Percentiles rank a stretch among this genome's conserved stretches.
Evolutionary conservation across 2,797 vertebrate species (phyloP).

Genomic region (Rhinogobio ventralis): DNA sequence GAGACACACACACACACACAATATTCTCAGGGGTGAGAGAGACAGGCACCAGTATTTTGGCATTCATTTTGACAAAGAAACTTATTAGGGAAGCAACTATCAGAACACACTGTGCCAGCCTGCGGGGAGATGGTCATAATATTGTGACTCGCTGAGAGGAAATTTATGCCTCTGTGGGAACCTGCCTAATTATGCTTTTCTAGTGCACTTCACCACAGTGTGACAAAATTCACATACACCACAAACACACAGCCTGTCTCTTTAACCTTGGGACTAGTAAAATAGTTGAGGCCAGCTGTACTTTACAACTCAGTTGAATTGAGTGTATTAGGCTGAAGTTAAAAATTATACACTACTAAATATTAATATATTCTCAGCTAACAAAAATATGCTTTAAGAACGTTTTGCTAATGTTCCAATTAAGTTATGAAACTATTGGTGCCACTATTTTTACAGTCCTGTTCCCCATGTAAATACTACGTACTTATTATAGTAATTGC

Average conservation of each 20-base stretch:
- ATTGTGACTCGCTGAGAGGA: constrained; percentile 29
- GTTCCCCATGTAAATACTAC: too few species aligned
- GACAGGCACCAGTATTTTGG: neutral
- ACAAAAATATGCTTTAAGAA: too few species aligned
- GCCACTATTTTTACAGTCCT: too few species aligned
- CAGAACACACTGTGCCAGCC: constrained; percentile 15
- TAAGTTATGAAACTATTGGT: too few species aligned
- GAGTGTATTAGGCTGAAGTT: neutral
- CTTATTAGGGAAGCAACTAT: constrained; percentile 16
- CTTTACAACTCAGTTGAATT: neutral
- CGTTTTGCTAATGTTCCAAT: too few species aligned
- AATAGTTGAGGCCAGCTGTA: neutral
- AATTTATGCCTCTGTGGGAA: constrained; percentile 18
- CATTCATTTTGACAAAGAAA: constrained; percentile 1
- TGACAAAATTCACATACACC: constrained; percentile 7
- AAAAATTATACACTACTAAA: neutral
- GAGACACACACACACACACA: neutral
- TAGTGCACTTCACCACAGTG: constrained; percentile 15
- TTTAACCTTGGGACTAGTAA: constrained; percentile 38
- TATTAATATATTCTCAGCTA: too few species aligned
- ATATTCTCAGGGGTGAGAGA: neutral
- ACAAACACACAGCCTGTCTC: neutral
- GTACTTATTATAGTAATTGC: too few species aligned
- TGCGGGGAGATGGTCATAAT: constrained; percentile 11
- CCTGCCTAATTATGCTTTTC: constrained; percentile 26